Evolutionary conservation across 2,113 vertebrate genomes (phyloP), one percentile per base, ranked within the genome.

Genomic region (Pangasianodon gigas): DNA sequence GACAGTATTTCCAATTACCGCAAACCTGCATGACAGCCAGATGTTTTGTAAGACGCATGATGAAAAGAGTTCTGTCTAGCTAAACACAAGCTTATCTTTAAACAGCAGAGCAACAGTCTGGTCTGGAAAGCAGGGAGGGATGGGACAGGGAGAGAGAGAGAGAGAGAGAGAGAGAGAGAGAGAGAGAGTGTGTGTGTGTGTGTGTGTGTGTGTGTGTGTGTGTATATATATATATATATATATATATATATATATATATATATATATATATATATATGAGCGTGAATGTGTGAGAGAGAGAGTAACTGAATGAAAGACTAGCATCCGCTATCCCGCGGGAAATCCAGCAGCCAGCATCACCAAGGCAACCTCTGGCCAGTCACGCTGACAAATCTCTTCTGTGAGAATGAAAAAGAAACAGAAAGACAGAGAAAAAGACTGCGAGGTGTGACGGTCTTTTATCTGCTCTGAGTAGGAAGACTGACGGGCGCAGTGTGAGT

Each of bases 371-470:
- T 88, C 26, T 41, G 19, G 77, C 48, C 24, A 56, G 54, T 79
- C 82, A 44, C 18, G 62, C 71, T 71, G 79, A 37, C 58, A 77
- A 82, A 88, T 80, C 83, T 86, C 62, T 48, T 85, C 82, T 74
- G 13, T 52, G 52, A 71, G 46, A 87, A 32, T 80, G 58, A 84
- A 32, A 75, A 24, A 18, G 80, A 75, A 13, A 77, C 37, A 80
- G 51, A 80, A 71, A 58, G 13, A 84, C 32, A 48, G 62, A 83
- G 14, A 87, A 1, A 65, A 37, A 77, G 62, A 51, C 88, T 29
- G 26, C 19, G 58, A 58, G 21, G 71, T 81, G 87, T 89, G 85
- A 88, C 79, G 89, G 79, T 26, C 84, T 82, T 86, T 84, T n/a
- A 77, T 89, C 54, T 21, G 46, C 83, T 80, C 46, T 16, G 80